These are phyloP conservation scores for Pangasius krempfi DNA, from an alignment of 2,797 vertebrate species.

Conservation along the genomic window DNA sequence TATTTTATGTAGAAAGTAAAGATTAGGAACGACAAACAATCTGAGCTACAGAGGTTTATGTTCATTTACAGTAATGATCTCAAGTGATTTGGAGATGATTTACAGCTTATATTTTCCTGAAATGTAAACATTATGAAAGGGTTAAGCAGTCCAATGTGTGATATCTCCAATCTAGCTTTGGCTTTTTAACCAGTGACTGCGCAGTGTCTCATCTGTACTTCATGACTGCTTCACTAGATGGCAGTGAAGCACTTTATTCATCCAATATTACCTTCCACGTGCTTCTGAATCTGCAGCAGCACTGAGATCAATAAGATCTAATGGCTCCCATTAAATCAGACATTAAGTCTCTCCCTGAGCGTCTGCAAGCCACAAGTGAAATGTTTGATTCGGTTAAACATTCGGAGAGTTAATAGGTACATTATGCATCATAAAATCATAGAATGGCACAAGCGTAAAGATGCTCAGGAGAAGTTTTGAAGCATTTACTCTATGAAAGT, in stretches of 20 bases:
- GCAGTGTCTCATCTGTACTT: neutral
- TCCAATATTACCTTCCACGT: neutral
- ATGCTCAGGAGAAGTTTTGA: neutral
- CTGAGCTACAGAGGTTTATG: neutral
- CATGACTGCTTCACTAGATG: constrained; percentile 34
- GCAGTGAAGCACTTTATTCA: constrained; percentile 32
- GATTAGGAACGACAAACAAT: neutral
- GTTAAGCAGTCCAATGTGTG: neutral
- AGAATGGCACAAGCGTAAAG: neutral
- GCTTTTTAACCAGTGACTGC: neutral
- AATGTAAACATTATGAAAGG: neutral
- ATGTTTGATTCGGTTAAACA: neutral
- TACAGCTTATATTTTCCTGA: neutral
- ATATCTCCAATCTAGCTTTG: neutral
- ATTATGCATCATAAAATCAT: neutral
- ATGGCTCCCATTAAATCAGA: constrained; percentile 1
- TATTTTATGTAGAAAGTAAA: neutral
- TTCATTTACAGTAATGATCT: neutral
- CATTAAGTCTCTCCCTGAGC: neutral
- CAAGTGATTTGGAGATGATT: neutral
- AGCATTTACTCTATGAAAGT: neutral
- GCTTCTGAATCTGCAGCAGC: neutral
- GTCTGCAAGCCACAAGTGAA: neutral
- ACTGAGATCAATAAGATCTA: neutral
- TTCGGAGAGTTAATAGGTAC: neutral